phyloP scores from a whole-genome alignment of 2,797 vertebrate species.

The Sarcophilus harrisii region DNA sequence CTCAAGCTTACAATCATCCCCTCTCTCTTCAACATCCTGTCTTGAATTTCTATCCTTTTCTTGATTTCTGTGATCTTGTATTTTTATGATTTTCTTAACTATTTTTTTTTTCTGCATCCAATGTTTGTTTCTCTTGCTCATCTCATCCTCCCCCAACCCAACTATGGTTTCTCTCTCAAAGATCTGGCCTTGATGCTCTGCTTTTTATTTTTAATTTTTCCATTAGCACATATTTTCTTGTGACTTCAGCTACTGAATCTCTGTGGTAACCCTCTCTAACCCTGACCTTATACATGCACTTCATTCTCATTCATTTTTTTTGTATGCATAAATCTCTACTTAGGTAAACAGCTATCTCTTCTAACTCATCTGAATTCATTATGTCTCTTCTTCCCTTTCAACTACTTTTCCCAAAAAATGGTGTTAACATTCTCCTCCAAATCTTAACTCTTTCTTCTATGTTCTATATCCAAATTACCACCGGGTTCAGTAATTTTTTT shows the following conservation, averaged over 20 bases:
- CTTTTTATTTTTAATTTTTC: neutral
- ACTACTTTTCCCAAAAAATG: neutral
- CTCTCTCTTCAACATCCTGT: neutral
- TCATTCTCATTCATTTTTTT: neutral
- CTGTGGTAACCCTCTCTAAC: neutral
- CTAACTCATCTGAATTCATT: neutral
- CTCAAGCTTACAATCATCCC: neutral
- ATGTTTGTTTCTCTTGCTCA: neutral
- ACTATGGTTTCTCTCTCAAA: neutral
- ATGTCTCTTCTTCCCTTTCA: neutral
- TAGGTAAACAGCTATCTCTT: neutral
- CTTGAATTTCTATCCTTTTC: neutral
- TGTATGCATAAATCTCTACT: neutral
- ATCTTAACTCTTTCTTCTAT: neutral
- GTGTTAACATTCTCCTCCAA: neutral
- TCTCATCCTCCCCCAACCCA: neutral
- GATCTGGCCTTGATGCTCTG: neutral
- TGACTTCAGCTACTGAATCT: neutral
- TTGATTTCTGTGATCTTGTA: neutral
- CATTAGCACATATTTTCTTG: neutral
- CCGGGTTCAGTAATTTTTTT: neutral
- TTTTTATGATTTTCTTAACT: neutral
- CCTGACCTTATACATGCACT: neutral
- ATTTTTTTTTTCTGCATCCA: neutral
- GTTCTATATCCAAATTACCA: neutral